Percentiles rank a stretch among this genome's conserved stretches.
phyloP scores from a whole-genome alignment of 2,113 vertebrate genomes.

The Sisor rabdophorus region DNA sequence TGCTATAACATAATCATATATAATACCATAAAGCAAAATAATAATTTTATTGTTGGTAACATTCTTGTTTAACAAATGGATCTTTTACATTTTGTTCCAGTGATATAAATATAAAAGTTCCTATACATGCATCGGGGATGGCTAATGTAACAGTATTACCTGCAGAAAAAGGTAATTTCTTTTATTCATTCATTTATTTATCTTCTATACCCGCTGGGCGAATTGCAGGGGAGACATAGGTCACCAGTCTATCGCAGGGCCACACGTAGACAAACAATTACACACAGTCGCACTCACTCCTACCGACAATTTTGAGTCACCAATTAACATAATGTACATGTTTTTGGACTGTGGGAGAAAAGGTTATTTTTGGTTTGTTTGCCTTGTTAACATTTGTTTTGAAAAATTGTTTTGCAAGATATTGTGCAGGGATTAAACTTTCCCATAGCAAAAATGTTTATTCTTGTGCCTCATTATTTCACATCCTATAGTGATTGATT shows the following conservation, averaged over 20 bases:
- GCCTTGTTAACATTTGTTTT: not conserved
- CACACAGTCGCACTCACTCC: too few relatives aligned
- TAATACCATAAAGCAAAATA: not conserved
- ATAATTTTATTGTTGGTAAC: not conserved
- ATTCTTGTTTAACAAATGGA: not conserved
- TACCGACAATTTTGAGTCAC: too few relatives aligned
- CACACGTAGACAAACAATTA: too few relatives aligned
- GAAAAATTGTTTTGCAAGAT: not conserved
- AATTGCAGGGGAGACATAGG: too few relatives aligned
- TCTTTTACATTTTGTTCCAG: conserved; percentile 60
- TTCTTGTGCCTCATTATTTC: not conserved
- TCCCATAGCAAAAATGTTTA: too few relatives aligned
- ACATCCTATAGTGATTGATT: not conserved
- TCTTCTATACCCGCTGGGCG: too few relatives aligned
- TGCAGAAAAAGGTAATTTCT: conserved; percentile 70
- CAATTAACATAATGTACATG: too few relatives aligned
- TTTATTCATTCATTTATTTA: too few relatives aligned
- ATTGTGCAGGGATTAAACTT: not conserved
- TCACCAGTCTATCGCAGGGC: too few relatives aligned
- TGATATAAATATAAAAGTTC: conserved; percentile 86
- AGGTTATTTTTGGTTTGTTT: too few relatives aligned
- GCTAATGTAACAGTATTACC: conserved; percentile 80
- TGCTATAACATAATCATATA: not conserved
- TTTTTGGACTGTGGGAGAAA: too few relatives aligned
- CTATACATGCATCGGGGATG: conserved; percentile 74